Percentiles rank a stretch among this genome's conserved stretches.
Evolutionary conservation across 2,888 invertebrate genomes (phyloP).

Genomic region (Ochropacha duplaris): DNA sequence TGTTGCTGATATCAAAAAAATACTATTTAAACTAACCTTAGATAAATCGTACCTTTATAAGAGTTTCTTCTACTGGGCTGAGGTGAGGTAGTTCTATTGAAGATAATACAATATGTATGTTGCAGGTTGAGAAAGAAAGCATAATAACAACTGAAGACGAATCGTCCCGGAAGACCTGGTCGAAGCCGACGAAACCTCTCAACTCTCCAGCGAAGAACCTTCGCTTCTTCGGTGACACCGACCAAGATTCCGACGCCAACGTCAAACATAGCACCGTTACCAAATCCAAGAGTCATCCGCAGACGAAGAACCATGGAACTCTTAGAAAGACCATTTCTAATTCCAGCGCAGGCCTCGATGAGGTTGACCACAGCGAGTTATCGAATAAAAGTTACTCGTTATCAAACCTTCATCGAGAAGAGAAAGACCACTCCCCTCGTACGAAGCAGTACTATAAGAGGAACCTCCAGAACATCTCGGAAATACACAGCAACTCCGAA

Average conservation of each 20-base stretch:
- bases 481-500: slow-evolving; percentile 74
- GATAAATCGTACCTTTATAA: too few relatives aligned
- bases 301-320: slow-evolving; percentile 52
- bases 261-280: slow-evolving; percentile 50
- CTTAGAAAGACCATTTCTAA: slow-evolving; percentile 71
- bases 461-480: slow-evolving; percentile 84
- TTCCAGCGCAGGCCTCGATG: slow-evolving; percentile 72
- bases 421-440: slow-evolving; percentile 57
- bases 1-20: too few relatives aligned
- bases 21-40: too few relatives aligned
- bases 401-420: slow-evolving; percentile 66
- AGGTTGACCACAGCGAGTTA: slow-evolving; percentile 63
- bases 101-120: neutral
- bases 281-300: slow-evolving; percentile 58
- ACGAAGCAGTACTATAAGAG: slow-evolving; percentile 67
- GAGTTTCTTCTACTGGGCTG: too few relatives aligned
- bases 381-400: slow-evolving; percentile 72
- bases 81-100: too few relatives aligned
- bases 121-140: slow-evolving; percentile 75
- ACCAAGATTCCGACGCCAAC: slow-evolving; percentile 87
- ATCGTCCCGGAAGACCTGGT: slow-evolving; percentile 62
- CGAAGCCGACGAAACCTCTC: slow-evolving; percentile 54
- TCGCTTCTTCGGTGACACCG: slow-evolving; percentile 93
- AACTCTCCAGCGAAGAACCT: slow-evolving; percentile 86
- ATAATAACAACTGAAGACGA: slow-evolving; percentile 84